A percentile compares a stretch with the other conserved stretches of the same genome.
phyloP scores from a whole-genome alignment of 1,140 invertebrate genomes.

The Dendrolimus punctatus region DNA sequence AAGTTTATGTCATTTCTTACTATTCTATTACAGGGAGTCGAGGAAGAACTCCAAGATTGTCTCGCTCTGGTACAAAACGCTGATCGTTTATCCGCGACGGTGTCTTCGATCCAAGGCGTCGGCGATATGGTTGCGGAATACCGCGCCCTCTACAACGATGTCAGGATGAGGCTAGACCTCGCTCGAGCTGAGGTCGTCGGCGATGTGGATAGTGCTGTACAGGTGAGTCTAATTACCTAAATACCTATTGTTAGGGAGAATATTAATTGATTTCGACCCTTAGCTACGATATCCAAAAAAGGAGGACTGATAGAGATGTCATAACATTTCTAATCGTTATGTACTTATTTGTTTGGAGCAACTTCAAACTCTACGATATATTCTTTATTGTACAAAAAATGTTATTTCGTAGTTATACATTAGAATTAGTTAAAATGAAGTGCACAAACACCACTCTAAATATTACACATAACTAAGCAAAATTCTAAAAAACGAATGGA shows the following conservation, averaged over 20 bases:
- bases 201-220: constrained; percentile 53
- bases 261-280: too few relatives aligned
- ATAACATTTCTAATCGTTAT: too few relatives aligned
- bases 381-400: too few relatives aligned
- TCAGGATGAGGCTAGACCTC: constrained; percentile 35
- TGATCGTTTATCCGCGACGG: constrained; percentile 33
- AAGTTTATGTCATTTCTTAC: background rate
- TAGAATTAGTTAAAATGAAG: too few relatives aligned
- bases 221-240: constrained; percentile 26
- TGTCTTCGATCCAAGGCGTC: constrained; percentile 29
- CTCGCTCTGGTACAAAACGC: constrained; percentile 41
- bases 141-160: constrained; percentile 46
- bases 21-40: constrained; percentile 34
- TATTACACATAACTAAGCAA: background rate
- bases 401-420: too few relatives aligned
- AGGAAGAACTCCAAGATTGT: constrained; percentile 47
- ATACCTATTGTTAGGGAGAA: background rate
- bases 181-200: constrained; percentile 46
- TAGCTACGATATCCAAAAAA: too few relatives aligned
- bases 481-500: background rate
- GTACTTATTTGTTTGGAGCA: too few relatives aligned
- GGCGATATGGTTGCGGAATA: constrained; percentile 56
- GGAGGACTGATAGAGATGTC: too few relatives aligned
- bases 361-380: too few relatives aligned
- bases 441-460: too few relatives aligned